phyloP scores from a whole-genome alignment of 2,888 invertebrate genomes.

The Sturmia bella region DNA sequence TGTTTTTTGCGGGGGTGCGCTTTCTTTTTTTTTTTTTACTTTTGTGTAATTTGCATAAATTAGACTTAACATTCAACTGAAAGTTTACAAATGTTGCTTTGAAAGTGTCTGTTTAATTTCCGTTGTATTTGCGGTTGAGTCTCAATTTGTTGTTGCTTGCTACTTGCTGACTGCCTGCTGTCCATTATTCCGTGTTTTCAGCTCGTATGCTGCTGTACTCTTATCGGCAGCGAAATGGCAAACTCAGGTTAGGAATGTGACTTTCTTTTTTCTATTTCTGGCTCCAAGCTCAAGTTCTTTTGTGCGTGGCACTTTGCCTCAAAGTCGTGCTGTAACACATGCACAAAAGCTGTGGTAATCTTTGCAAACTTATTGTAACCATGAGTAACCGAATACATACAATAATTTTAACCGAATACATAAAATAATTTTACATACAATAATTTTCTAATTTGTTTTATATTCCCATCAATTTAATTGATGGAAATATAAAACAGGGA shows the following conservation, averaged over 20 bases:
- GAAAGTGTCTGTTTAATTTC: conserved; percentile 25
- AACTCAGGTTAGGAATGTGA: conserved; percentile 7
- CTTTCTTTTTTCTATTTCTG: conserved; percentile 1
- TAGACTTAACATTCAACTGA: conserved; percentile 43
- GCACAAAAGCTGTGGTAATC: conserved; percentile 15
- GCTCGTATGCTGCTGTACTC: not conserved
- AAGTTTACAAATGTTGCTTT: conserved; percentile 43
- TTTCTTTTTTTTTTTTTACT: conserved; percentile 1
- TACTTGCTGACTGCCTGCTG: conserved; percentile 29
- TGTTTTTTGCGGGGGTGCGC: not conserved
- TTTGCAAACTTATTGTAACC: not conserved
- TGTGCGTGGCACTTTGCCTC: conserved; percentile 40
- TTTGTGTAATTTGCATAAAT: conserved; percentile 24
- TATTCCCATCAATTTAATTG: too few species aligned
- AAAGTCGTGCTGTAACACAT: conserved; percentile 59
- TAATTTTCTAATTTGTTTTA: too few species aligned
- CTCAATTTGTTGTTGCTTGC: conserved; percentile 36
- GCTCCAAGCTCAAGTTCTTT: conserved; percentile 43
- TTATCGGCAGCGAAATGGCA: conserved; percentile 46
- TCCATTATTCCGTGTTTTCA: not conserved
- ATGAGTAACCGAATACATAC: conserved; percentile 22
- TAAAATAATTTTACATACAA: too few species aligned
- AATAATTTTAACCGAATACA: not conserved
- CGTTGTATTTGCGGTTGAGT: conserved; percentile 39
- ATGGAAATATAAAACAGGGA: too few species aligned